phyloP scores from a whole-genome alignment of 2,888 invertebrate genomes.

The Corbicula japonica region DNA sequence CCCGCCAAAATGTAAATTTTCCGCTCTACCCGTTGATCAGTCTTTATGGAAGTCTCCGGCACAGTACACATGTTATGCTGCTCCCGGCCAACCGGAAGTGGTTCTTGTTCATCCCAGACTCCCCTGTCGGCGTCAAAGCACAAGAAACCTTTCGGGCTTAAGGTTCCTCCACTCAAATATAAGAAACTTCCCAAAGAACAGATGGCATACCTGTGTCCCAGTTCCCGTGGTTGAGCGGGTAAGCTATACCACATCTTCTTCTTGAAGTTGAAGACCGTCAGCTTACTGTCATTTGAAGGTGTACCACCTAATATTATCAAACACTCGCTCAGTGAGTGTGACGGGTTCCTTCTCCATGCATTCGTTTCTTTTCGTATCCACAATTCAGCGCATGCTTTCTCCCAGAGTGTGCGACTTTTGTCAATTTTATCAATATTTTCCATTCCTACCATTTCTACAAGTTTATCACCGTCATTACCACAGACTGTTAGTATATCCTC shows the following conservation, averaged over 20 bases:
- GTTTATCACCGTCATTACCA: slow-evolving; percentile 17
- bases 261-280: slow-evolving; percentile 44
- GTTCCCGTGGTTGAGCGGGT: slow-evolving; percentile 9
- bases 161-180: slow-evolving; percentile 56
- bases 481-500: slow-evolving; percentile 31
- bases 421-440: slow-evolving; percentile 4
- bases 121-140: slow-evolving; percentile 24
- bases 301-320: slow-evolving; percentile 50
- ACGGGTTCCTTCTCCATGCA: not conserved
- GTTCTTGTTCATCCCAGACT: slow-evolving; percentile 14
- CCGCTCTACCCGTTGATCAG: slow-evolving; percentile 16
- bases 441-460: not conserved
- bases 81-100: slow-evolving; percentile 43
- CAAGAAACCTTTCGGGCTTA: slow-evolving; percentile 34
- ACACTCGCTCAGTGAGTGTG: slow-evolving; percentile 30
- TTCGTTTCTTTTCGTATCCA: slow-evolving; percentile 27
- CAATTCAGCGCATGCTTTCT: slow-evolving; percentile 23
- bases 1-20: slow-evolving; percentile 55
- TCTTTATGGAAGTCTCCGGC: slow-evolving; percentile 9
- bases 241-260: slow-evolving; percentile 52
- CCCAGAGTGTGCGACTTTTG: not conserved
- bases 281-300: slow-evolving; percentile 24
- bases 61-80: slow-evolving; percentile 50
- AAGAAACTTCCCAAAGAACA: slow-evolving; percentile 34
- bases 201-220: slow-evolving; percentile 55